Evolutionary conservation across 2,797 vertebrate species (phyloP).

Genomic region (Galago senegalensis): DNA sequence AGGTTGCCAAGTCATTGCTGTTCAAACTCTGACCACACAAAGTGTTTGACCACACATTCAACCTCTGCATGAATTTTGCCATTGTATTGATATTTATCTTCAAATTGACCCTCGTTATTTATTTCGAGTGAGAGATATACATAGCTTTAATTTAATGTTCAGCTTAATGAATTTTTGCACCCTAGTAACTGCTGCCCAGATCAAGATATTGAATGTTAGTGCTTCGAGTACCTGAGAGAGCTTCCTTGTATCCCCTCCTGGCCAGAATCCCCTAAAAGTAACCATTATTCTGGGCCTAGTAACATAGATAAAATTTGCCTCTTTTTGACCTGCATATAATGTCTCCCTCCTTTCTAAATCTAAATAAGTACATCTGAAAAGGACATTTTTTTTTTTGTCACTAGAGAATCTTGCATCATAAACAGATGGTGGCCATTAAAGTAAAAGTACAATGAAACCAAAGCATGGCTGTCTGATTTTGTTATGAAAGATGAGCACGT

Average conservation of each 20-base stretch:
- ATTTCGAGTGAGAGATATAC: not conserved
- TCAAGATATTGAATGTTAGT: not conserved
- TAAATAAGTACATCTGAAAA: constrained; percentile 43
- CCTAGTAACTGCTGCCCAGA: not conserved
- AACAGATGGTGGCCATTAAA: not conserved
- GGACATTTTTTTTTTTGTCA: not conserved
- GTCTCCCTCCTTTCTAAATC: not conserved
- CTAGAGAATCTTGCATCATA: not conserved
- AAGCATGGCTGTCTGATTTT: constrained; percentile 8
- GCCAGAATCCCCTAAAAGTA: not conserved
- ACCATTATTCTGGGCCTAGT: not conserved
- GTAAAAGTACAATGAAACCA: constrained; percentile 12
- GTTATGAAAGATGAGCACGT: not conserved
- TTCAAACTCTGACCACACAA: not conserved
- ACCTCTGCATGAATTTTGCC: not conserved
- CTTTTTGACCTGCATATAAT: not conserved
- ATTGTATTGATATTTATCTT: not conserved
- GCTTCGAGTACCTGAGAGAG: not conserved
- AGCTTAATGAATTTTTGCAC: not conserved
- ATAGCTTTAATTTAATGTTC: constrained; percentile 47
- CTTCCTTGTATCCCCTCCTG: not conserved
- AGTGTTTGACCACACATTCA: too few relatives aligned
- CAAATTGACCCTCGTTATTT: not conserved
- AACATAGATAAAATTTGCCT: not conserved
- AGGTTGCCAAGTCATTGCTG: not conserved